These are phyloP conservation scores for Oppia nitens DNA, from an alignment of 1,140 invertebrate genomes.

Conservation along the genomic window DNA sequence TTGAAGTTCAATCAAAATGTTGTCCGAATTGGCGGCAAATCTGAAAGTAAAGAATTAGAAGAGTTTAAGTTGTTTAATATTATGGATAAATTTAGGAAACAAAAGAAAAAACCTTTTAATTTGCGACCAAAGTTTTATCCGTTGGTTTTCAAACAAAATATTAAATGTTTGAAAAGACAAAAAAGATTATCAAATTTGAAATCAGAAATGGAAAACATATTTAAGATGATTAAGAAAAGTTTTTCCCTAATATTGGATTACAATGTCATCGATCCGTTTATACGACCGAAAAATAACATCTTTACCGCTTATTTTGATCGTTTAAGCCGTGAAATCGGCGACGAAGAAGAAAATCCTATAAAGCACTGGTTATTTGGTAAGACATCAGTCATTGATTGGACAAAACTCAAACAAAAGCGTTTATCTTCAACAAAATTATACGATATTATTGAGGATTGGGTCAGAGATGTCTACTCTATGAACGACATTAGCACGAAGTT, in stretches of 20 bases:
- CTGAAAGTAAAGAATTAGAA: slow-evolving; percentile 27
- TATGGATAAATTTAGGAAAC: background rate
- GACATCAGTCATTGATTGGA: too few relatives aligned
- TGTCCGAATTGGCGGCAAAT: slow-evolving; percentile 52
- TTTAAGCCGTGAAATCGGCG: too few relatives aligned
- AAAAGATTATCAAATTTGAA: background rate
- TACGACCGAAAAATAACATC: background rate
- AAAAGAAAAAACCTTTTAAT: background rate
- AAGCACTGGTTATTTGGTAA: too few relatives aligned
- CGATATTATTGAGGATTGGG: too few relatives aligned
- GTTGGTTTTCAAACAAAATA: background rate
- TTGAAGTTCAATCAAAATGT: slow-evolving; percentile 31
- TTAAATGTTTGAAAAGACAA: background rate
- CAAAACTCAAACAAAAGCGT: background rate
- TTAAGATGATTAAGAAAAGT: background rate
- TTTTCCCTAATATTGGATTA: background rate
- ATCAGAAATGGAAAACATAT: background rate
- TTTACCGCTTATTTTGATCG: too few relatives aligned
- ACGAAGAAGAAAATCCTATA: too few relatives aligned
- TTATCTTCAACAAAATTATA: too few relatives aligned
- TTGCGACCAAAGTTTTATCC: background rate
- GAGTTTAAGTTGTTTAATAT: background rate
- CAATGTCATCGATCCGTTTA: background rate
- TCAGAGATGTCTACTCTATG: too few relatives aligned
- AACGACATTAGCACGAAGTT: too few relatives aligned